Conservation (phyloP, 2,888 invertebrate species). For the Mythimna impura region DNA sequence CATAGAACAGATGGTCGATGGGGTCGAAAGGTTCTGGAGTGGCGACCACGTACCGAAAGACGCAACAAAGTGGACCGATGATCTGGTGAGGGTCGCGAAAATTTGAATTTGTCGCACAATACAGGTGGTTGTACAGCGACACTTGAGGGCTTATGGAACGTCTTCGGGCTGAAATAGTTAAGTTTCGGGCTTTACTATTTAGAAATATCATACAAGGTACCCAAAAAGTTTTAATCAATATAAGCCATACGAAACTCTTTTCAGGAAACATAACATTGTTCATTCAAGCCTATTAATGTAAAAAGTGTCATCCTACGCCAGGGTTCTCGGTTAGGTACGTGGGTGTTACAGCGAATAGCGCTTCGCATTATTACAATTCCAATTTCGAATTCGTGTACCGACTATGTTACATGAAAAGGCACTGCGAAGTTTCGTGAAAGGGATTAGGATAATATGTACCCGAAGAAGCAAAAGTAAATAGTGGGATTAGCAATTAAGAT, state of each 20-base stretch:
- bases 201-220: too few relatives aligned
- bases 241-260: constrained; percentile 10
- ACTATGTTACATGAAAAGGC: constrained; percentile 13
- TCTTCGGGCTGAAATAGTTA: too few relatives aligned
- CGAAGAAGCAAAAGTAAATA: constrained; percentile 7
- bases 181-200: too few relatives aligned
- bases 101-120: too few relatives aligned
- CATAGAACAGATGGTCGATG: too few relatives aligned
- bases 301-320: constrained; percentile 23
- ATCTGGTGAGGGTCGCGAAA: too few relatives aligned
- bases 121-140: too few relatives aligned
- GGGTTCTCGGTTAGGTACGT: constrained; percentile 1
- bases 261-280: not conserved
- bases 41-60: too few relatives aligned
- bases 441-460: constrained; percentile 3
- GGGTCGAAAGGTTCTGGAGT: too few relatives aligned
- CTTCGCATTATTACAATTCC: constrained; percentile 37
- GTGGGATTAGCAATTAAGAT: not conserved
- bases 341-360: constrained; percentile 26
- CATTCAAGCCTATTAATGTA: constrained; percentile 12
- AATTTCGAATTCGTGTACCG: constrained; percentile 22
- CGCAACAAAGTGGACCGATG: too few relatives aligned
- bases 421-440: not conserved
- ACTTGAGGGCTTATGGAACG: too few relatives aligned
- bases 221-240: not conserved